phyloP scores from a whole-genome alignment of 2,113 vertebrate species.

The Euleptes europaea region DNA sequence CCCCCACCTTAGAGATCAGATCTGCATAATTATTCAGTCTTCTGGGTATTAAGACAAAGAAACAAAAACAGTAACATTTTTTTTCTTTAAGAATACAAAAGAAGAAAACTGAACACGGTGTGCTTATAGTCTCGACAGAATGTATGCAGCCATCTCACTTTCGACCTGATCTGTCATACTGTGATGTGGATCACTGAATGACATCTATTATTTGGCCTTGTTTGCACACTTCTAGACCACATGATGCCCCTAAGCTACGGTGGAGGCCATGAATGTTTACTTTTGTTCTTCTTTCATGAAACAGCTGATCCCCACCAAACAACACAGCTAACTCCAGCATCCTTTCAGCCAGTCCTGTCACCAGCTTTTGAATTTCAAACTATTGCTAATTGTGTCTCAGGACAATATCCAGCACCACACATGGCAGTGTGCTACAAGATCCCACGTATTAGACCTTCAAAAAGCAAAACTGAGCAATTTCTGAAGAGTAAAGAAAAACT shows the following conservation, averaged over 20 bases:
- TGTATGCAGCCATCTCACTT: slow-evolving; percentile 9
- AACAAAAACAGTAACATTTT: slow-evolving; percentile 15
- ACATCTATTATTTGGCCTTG: background rate
- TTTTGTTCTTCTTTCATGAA: slow-evolving; percentile 6
- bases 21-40: slow-evolving; percentile 60
- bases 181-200: slow-evolving; percentile 19
- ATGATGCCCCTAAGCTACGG: background rate
- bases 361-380: slow-evolving; percentile 30
- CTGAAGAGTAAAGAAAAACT: background rate
- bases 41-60: slow-evolving; percentile 55
- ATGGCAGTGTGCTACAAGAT: background rate
- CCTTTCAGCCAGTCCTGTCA: background rate
- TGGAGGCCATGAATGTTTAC: background rate
- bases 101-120: slow-evolving; percentile 36
- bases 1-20: slow-evolving; percentile 54
- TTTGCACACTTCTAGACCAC: background rate
- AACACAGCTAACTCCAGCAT: slow-evolving; percentile 7
- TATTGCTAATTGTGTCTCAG: slow-evolving; percentile 40
- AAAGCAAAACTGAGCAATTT: background rate
- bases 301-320: background rate
- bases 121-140: slow-evolving; percentile 16
- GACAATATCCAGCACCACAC: slow-evolving; percentile 20
- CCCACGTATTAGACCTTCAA: slow-evolving; percentile 20
- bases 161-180: slow-evolving; percentile 17
- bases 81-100: slow-evolving; percentile 29